Base-by-base conservation (phyloP, 1,140 invertebrate genomes). In the Diabrotica undecimpunctata region DNA sequence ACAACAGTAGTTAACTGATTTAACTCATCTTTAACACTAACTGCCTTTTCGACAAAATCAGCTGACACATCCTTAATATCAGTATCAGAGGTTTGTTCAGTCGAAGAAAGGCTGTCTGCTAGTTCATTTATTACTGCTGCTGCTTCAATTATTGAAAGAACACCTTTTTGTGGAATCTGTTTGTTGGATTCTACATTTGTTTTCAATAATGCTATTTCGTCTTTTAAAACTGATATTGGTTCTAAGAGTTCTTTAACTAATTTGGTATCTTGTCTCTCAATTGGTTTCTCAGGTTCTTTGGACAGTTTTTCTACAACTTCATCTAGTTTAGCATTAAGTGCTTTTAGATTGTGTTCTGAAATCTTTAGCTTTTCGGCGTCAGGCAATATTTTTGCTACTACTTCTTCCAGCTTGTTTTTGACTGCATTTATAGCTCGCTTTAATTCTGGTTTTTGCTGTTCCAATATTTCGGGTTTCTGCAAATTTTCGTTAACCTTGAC, bases 341-440 rank as follows among this genome's bases (percentile, higher is more conserved):
- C 61, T 60, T 69, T 61, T 10, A 69, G 54, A 12, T 69, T 57
- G 55, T 41, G 7, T 57, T 57, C 56, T 10, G 64, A 56, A n/a
- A 52, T 13, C 55, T 65, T 8, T 35, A 67, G 11, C n/a, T 8
- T 35, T 35, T 67, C 61, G 0, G 56, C 8, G 59, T 61, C 59
- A 6, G 56, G 57, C 9, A 54, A 14, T 35, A n/a, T 5, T 54
- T 61, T 38, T 9, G 57, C 11, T n/a, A n/a, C n/a, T 0, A 67
- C 53, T 54, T 41, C 70, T 11, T 64, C 58, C 7, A 72, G 50
- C 54, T 39, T 52, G 52, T 66, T 36, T 67, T 71, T 71, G n/a
- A 69, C 7, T 7, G 39, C 39, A 12, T 58, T 9, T 12, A 69
- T 46, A 56, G 65, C 62, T 9, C 54, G 59, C 6, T 57, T 36